Conservation (phyloP, 1,140 invertebrate genomes). For the Ridgeia piscesae region DNA sequence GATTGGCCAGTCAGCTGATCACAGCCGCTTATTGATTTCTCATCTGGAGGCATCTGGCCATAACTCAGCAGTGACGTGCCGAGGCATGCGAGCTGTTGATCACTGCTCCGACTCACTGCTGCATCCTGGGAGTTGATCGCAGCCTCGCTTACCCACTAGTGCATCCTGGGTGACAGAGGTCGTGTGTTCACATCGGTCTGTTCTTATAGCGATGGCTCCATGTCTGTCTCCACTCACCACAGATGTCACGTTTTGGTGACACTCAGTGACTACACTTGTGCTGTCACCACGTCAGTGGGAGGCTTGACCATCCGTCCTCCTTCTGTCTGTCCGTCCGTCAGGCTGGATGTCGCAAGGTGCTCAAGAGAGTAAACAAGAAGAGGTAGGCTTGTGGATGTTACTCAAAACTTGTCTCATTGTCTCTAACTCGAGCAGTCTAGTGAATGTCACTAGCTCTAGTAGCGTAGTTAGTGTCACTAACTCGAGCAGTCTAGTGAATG, state of each 20-base stretch:
- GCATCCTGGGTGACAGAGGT: not conserved
- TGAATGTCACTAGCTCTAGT: no score
- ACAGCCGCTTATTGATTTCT: not conserved
- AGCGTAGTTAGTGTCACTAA: no score
- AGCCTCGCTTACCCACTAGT: no score
- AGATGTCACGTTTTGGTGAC: not conserved
- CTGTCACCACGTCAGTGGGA: not conserved
- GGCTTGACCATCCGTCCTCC: no score
- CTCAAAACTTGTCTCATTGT: not conserved
- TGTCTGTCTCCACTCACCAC: not conserved
- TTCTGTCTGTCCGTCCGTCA: no score
- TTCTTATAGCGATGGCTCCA: not conserved
- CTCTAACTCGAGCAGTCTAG: no score
- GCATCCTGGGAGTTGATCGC: no score
- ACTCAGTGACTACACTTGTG: not conserved
- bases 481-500: no score
- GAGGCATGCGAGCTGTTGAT: not conserved
- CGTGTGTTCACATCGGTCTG: not conserved
- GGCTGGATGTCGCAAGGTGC: not conserved
- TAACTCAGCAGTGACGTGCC: not conserved
- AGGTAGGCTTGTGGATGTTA: not conserved
- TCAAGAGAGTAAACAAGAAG: not conserved
- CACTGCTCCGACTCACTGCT: not conserved
- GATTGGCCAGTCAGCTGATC: not conserved
- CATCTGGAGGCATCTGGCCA: not conserved